Conservation (phyloP, 2,113 vertebrate species). For the Hippolais icterina region DNA sequence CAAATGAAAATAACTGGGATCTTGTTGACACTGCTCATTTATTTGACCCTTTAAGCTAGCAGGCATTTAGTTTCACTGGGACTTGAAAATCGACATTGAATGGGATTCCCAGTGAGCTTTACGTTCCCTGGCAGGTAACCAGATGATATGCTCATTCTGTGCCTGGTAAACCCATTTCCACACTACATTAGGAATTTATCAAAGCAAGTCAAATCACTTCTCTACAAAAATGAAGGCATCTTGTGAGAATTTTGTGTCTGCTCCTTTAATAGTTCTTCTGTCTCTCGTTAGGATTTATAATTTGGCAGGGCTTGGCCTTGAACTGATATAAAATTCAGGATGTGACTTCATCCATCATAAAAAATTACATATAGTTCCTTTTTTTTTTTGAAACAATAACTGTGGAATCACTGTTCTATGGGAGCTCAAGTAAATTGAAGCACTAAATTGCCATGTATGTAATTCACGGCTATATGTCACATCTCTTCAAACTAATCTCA, state of each 20-base stretch:
- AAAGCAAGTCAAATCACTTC: conserved; percentile 52
- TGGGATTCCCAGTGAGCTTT: conserved; percentile 22
- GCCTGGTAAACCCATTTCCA: conserved; percentile 62
- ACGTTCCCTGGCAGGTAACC: conserved; percentile 43
- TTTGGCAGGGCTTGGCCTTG: background rate
- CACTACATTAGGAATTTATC: conserved; percentile 61
- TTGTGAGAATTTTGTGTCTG: conserved; percentile 7
- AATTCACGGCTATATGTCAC: background rate
- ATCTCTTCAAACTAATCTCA: background rate
- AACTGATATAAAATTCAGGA: background rate
- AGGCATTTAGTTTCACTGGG: background rate
- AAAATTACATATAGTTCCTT: background rate
- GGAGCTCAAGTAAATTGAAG: background rate
- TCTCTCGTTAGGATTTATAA: conserved; percentile 3
- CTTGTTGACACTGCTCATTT: background rate
- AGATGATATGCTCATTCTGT: conserved; percentile 23
- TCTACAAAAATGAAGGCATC: conserved; percentile 29
- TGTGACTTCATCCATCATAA: background rate
- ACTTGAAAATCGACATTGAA: conserved; percentile 10
- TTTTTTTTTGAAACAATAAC: background rate
- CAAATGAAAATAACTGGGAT: background rate
- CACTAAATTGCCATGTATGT: background rate
- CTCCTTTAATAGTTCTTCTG: background rate
- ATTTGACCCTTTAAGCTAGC: conserved; percentile 14
- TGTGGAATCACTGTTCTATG: background rate